Evolutionary conservation across 2,888 invertebrate genomes (phyloP).

Genomic region (Blastobasis adustella): DNA sequence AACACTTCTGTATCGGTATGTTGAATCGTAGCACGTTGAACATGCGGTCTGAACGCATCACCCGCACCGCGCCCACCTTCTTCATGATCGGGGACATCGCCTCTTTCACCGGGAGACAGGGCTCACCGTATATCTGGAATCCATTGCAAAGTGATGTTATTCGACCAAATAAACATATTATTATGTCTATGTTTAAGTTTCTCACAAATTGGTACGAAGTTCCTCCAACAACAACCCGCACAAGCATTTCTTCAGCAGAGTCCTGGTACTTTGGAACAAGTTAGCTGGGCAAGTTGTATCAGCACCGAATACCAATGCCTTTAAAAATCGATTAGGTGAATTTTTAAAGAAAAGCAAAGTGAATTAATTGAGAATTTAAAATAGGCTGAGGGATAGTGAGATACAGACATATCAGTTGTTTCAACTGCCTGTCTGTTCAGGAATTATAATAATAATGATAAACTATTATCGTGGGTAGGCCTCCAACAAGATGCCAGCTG

Average conservation of each 20-base stretch:
- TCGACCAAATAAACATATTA: background rate
- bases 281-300: too few species aligned
- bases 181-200: background rate
- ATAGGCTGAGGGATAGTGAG: too few species aligned
- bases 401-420: too few species aligned
- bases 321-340: background rate
- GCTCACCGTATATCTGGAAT: slow-evolving; percentile 51
- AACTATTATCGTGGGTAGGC: too few species aligned
- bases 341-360: background rate
- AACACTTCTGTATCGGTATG: slow-evolving; percentile 16
- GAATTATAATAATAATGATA: too few species aligned
- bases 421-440: too few species aligned
- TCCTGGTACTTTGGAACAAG: too few species aligned
- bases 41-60: slow-evolving; percentile 27
- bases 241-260: too few species aligned
- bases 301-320: background rate
- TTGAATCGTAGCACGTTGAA: slow-evolving; percentile 37
- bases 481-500: too few species aligned
- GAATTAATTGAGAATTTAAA: background rate
- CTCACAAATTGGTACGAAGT: background rate
- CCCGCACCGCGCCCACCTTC: slow-evolving; percentile 14
- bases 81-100: slow-evolving; percentile 25
- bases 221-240: too few species aligned
- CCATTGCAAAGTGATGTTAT: background rate
- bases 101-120: slow-evolving; percentile 37